Base-by-base conservation (phyloP, 2,888 invertebrate genomes). In the Andrena marginata region DNA sequence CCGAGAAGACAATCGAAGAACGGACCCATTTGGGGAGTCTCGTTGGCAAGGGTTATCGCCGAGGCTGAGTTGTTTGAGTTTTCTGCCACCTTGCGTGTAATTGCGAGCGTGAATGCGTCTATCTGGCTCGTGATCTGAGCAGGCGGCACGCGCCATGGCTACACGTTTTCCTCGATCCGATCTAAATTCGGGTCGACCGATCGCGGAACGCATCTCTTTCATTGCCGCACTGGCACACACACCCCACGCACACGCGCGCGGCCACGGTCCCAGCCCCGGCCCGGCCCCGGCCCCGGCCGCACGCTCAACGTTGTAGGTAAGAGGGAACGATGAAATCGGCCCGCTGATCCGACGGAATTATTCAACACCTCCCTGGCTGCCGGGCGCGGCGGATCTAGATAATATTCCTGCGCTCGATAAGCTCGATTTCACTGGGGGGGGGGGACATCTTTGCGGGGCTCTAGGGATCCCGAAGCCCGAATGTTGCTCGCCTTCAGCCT, bases 141-240 rank as follows among this genome's bases (percentile, higher is more conserved):
- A 76, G 68, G 86, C 59, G 80, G 63, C 89, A 84, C 89, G 89
- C 89, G 90, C 87, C 87, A 35, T 74, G 84, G 60, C 86, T 87
- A 82, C 79, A 77, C 88, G 80, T 84, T 89, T 85, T 81, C 78
- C 86, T 75, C 82, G 88, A 87, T 84, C 84, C 85, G 91, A 93
- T 93, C 93, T 92, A 90, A 92, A 93, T 92, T 93, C 87, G 91
- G 90, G 83, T 85, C 87, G 89, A 82, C 82, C 89, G 90, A 90
- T 89, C 87, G 79, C 82, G 85, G 84, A 86, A 85, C 77, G 81
- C 81, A 84, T 84, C 84, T 87, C 85, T 85, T 84, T 84, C 87
- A 72, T 71, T 51, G 76, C 60, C 33, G 23, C 54, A 70, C 69
- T 26, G 71, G 20, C 59, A 54, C 62, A 54, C 62, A 33, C 62